Evolutionary conservation across 2,797 vertebrate species (phyloP).

Genomic region (Chelon auratus): DNA sequence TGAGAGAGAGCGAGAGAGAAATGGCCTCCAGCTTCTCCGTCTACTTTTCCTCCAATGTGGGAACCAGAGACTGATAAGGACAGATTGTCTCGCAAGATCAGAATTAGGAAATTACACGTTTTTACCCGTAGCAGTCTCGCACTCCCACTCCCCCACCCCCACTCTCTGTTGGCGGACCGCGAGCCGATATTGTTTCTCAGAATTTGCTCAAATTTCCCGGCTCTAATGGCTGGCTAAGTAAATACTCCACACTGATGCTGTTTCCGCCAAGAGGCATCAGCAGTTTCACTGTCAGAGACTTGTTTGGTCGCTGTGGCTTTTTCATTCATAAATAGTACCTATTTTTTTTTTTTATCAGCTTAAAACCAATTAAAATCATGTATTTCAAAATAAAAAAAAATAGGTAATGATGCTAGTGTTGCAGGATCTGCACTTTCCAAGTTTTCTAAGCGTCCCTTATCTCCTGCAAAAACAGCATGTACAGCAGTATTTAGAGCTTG

Average conservation of each 20-base stretch:
- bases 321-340: too few species aligned
- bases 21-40: conserved; percentile 69
- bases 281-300: conserved; percentile 2
- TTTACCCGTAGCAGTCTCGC: conserved; percentile 42
- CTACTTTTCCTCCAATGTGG: conserved; percentile 69
- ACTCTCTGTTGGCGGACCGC: conserved; percentile 28
- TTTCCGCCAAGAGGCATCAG: conserved; percentile 32
- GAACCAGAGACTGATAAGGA: conserved; percentile 82
- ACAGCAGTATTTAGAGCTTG: too few species aligned
- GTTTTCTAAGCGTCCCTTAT: too few species aligned
- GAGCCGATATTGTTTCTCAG: conserved; percentile 68
- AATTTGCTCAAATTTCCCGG: conserved; percentile 61
- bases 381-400: too few species aligned
- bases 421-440: too few species aligned
- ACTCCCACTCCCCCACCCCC: conserved; percentile 10
- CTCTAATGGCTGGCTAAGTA: conserved; percentile 55
- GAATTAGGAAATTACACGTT: conserved; percentile 77
- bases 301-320: conserved; percentile 12
- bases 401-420: too few species aligned
- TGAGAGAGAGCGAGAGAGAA: conserved; percentile 36
- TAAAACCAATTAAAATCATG: too few species aligned
- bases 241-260: conserved; percentile 47
- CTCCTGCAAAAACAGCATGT: too few species aligned
- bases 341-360: too few species aligned
- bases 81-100: conserved; percentile 79